Evolutionary conservation across 2,888 invertebrate genomes (phyloP).

Genomic region (Trachelus stipa): DNA sequence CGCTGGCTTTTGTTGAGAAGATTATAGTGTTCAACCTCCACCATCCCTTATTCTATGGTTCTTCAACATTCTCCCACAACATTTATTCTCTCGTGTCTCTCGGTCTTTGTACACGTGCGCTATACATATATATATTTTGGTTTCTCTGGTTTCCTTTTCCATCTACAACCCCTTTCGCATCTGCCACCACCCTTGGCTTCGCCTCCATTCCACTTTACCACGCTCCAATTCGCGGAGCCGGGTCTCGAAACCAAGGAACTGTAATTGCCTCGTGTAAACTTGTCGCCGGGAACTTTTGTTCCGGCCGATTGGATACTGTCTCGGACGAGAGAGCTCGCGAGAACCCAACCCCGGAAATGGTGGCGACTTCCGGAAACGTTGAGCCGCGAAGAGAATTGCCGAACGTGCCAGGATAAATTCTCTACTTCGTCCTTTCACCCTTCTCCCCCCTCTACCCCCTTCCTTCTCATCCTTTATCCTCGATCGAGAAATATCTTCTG

Average conservation of each 20-base stretch:
- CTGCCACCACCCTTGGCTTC: neutral
- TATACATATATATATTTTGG: neutral
- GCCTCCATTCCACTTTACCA: neutral
- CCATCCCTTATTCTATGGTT: conserved; percentile 5
- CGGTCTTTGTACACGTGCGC: neutral
- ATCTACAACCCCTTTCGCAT: neutral
- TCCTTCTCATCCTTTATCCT: neutral
- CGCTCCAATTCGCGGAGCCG: neutral
- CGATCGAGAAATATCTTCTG: neutral
- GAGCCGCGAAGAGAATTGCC: neutral
- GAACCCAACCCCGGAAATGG: neutral
- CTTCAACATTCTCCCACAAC: neutral
- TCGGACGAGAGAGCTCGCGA: neutral
- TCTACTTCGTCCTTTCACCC: neutral
- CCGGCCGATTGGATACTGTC: neutral
- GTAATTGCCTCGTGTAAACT: neutral
- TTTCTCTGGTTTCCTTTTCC: neutral
- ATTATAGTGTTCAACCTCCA: conserved; percentile 44
- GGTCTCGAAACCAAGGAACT: neutral
- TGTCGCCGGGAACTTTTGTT: neutral
- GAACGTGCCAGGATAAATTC: neutral
- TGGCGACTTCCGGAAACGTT: neutral
- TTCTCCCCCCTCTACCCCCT: too few species aligned
- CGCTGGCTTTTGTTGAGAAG: conserved; percentile 51
- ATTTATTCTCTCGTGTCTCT: neutral